A percentile compares a stretch with the other conserved stretches of the same genome.
Conservation (phyloP, 92 coral and sea anemone species). For the Plumapathes pennacea region DNA sequence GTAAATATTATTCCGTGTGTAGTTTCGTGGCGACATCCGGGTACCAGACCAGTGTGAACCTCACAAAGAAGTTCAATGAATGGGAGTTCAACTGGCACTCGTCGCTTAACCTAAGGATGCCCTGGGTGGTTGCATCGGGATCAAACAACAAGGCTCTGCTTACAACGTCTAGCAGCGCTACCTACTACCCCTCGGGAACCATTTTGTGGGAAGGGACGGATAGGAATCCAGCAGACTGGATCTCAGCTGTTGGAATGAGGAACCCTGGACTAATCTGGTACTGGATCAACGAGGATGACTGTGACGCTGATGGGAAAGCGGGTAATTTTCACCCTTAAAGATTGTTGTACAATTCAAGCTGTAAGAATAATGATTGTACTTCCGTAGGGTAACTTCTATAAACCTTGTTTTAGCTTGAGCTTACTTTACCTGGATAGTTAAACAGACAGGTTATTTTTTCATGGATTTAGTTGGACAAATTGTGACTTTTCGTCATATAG, state of each 20-base stretch:
- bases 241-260: conserved; percentile 20
- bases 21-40: conserved; percentile 45
- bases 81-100: conserved; percentile 38
- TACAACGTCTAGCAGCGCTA: conserved; percentile 22
- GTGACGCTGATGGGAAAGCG: conserved; percentile 49
- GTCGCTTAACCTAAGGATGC: conserved; percentile 43
- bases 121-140: conserved; percentile 51
- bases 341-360: too few relatives aligned
- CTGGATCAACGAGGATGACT: conserved; percentile 69
- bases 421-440: too few relatives aligned
- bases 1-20: too few relatives aligned
- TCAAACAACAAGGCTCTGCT: conserved; percentile 25
- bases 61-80: conserved; percentile 29
- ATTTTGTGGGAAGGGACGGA: conserved; percentile 39
- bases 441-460: too few relatives aligned
- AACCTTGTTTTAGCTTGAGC: too few relatives aligned
- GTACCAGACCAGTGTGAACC: conserved; percentile 38
- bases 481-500: neutral
- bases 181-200: conserved; percentile 30
- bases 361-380: too few relatives aligned
- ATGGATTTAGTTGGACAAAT: neutral
- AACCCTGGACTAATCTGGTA: conserved; percentile 66
- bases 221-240: conserved; percentile 51
- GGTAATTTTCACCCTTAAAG: too few relatives aligned
- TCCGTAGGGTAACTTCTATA: too few relatives aligned